Evolutionary conservation across 2,797 vertebrate genomes (phyloP).

Genomic region (Artibeus lituratus): DNA sequence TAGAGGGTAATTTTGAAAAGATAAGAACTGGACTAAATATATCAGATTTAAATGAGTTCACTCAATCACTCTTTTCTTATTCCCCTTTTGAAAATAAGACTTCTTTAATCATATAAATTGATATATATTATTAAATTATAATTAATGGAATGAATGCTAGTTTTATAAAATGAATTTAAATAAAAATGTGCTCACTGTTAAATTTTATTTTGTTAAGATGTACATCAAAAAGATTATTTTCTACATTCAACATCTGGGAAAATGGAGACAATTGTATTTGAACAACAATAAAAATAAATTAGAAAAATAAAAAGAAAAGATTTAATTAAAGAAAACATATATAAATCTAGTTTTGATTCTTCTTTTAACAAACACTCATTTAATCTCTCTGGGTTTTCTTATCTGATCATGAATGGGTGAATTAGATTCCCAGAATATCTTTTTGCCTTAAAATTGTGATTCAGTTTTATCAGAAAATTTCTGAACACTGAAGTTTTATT

Average conservation of each 20-base stretch:
- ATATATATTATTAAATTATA: not conserved
- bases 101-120: not conserved
- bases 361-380: not conserved
- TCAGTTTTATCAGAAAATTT: not conserved
- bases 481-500: not conserved
- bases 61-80: not conserved
- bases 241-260: not conserved
- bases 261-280: too few species aligned
- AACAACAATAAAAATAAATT: too few species aligned
- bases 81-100: not conserved
- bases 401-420: not conserved
- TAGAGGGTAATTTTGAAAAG: not conserved
- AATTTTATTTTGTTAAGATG: not conserved
- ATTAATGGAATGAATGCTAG: not conserved
- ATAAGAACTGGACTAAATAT: not conserved
- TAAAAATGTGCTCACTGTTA: not conserved
- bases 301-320: too few species aligned
- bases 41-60: not conserved
- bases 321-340: not conserved
- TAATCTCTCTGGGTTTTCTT: not conserved
- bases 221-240: not conserved
- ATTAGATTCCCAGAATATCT: not conserved
- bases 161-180: conserved; percentile 27
- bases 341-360: not conserved
- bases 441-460: not conserved